A percentile compares a stretch with the other conserved stretches of the same genome.
Evolutionary conservation across 2,113 vertebrate genomes (phyloP).

Genomic region (Odocoileus virginianus): DNA sequence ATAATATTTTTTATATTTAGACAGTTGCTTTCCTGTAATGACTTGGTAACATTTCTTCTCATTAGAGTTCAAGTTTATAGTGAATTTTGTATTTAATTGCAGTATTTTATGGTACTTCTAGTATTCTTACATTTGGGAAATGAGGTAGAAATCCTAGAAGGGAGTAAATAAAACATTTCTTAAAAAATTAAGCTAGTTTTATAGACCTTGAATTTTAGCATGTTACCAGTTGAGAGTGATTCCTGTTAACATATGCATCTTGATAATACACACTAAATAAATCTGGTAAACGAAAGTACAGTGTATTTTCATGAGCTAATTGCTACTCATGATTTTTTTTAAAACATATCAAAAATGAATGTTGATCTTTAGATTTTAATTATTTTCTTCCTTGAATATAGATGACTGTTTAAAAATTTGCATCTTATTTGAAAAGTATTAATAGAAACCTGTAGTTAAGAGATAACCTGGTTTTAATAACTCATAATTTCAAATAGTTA

Average conservation of each 20-base stretch:
- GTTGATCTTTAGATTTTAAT: conserved; percentile 70
- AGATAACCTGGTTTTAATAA: conserved; percentile 88
- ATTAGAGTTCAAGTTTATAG: conserved; percentile 35
- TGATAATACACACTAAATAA: conserved; percentile 26
- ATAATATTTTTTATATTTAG: conserved; percentile 17
- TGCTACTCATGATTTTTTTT: conserved; percentile 49
- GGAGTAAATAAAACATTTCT: conserved; percentile 42
- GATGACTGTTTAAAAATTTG: conserved; percentile 57
- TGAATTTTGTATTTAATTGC: conserved; percentile 62
- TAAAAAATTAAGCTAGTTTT: conserved; percentile 33
- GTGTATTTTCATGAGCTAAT: conserved; percentile 62
- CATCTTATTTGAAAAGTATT: conserved; percentile 70
- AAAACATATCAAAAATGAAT: conserved; percentile 61
- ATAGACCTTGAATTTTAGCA: conserved; percentile 40
- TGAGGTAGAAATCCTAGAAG: conserved; percentile 60
- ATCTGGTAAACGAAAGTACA: not conserved
- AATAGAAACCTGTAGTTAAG: conserved; percentile 77
- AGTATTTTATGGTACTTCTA: conserved; percentile 52
- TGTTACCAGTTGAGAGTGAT: conserved; percentile 11
- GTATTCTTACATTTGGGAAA: conserved; percentile 66
- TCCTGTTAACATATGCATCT: not conserved
- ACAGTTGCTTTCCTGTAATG: conserved; percentile 23
- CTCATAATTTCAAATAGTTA: conserved; percentile 79
- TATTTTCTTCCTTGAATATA: conserved; percentile 61
- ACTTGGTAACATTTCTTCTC: conserved; percentile 35